Conservation (phyloP, 2,888 invertebrate genomes). For the Lasioglossum calceatum region DNA sequence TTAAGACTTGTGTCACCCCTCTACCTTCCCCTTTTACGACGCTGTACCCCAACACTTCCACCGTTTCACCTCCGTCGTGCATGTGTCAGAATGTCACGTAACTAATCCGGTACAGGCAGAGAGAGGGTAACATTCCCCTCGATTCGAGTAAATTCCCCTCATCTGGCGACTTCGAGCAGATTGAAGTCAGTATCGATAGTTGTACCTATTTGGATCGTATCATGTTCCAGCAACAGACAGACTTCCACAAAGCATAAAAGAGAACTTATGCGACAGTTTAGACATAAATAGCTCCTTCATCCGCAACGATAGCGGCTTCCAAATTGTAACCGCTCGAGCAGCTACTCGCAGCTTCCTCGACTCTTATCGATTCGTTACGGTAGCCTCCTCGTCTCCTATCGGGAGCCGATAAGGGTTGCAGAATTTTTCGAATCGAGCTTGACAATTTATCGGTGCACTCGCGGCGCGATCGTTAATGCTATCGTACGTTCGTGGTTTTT, state of each 20-base stretch:
- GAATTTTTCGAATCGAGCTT: conserved; percentile 31
- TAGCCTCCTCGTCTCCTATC: conserved; percentile 29
- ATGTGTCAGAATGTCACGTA: no score
- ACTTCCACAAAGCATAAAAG: neutral
- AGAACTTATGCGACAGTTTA: neutral
- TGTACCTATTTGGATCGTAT: neutral
- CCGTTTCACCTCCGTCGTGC: no score
- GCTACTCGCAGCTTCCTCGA: conserved; percentile 8
- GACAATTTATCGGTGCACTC: conserved; percentile 46
- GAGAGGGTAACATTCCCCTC: no score
- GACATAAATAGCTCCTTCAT: neutral
- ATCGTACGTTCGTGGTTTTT: conserved; percentile 30
- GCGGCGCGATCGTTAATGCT: conserved; percentile 48
- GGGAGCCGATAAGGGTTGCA: neutral
- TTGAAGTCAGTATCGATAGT: neutral
- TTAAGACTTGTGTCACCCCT: no score
- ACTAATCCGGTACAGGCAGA: no score
- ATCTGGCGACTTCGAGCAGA: no score
- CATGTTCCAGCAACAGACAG: neutral
- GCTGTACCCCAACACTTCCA: no score
- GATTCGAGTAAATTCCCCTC: no score
- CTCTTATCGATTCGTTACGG: conserved; percentile 35
- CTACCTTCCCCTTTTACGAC: no score
- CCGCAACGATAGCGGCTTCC: conserved; percentile 7
- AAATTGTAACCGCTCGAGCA: neutral